A percentile compares a stretch with the other conserved stretches of the same genome.
Evolutionary conservation across 2,113 vertebrate genomes (phyloP).

Genomic region (Barnardius zonarius): DNA sequence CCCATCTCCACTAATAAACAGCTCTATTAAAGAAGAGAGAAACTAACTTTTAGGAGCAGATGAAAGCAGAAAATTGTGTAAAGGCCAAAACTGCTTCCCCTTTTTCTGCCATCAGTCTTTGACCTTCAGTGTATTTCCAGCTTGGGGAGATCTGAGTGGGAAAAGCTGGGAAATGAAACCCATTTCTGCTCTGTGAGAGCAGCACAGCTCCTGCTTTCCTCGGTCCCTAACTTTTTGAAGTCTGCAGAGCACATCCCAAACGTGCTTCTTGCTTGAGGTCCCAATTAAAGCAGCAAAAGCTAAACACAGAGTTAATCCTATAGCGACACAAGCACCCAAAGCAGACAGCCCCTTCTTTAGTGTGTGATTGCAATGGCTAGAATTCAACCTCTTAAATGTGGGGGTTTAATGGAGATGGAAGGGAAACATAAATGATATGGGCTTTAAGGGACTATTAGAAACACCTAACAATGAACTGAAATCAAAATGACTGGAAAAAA

Average conservation of each 20-base stretch:
- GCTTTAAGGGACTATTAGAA: not conserved
- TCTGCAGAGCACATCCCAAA: not conserved
- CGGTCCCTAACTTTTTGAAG: not conserved
- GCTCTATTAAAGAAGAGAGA: not conserved
- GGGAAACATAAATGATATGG: not conserved
- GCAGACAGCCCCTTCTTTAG: not conserved
- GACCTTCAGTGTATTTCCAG: not conserved
- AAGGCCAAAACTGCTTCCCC: not conserved
- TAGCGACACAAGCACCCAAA: not conserved
- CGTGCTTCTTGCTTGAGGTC: not conserved
- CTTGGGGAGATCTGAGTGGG: not conserved
- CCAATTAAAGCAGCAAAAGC: not conserved
- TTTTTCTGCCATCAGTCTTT: not conserved
- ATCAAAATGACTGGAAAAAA: not conserved
- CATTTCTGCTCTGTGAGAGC: not conserved
- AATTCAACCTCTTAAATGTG: not conserved
- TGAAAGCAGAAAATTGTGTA: not conserved
- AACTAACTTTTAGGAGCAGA: not conserved
- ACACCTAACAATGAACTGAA: not conserved
- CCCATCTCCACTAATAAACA: not conserved
- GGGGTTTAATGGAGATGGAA: not conserved
- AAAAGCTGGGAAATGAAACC: not conserved
- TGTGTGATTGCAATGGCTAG: rapidly evolving
- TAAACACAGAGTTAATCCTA: not conserved
- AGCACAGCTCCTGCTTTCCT: not conserved